These are phyloP conservation scores for Podilymbus podiceps DNA, from an alignment of 2,113 vertebrate genomes.

Conservation along the genomic window DNA sequence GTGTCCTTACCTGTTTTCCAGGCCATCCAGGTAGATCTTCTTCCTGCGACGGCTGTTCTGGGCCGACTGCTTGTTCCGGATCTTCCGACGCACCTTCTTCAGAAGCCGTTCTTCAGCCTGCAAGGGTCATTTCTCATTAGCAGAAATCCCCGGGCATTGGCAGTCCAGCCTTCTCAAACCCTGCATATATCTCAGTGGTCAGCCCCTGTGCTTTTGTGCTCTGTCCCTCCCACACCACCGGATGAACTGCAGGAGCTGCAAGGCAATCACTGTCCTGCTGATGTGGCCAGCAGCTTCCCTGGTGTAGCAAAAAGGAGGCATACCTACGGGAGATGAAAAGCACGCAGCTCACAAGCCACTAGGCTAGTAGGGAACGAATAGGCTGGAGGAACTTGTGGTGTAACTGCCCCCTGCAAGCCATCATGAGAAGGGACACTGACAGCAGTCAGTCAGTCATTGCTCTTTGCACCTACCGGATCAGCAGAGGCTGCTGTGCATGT, in stretches of 20 bases:
- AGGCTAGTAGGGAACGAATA: not conserved
- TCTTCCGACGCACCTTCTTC: conserved; percentile 88
- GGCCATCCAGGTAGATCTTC: conserved; percentile 85
- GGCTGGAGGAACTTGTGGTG: not conserved
- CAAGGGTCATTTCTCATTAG: not conserved
- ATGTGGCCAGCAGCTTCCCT: not conserved
- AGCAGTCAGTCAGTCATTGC: not conserved
- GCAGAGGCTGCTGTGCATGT: not conserved
- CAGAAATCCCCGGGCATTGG: rapidly evolving
- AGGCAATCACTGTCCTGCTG: not conserved
- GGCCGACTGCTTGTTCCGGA: conserved; percentile 90
- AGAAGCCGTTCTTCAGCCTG: conserved; percentile 86
- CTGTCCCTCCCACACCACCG: not conserved
- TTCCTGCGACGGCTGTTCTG: conserved; percentile 89
- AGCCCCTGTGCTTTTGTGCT: rapidly evolving
- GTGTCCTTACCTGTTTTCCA: conserved; percentile 85
- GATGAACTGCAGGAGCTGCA: not conserved
- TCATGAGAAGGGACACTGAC: not conserved
- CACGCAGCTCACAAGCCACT: not conserved
- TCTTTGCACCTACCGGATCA: not conserved
- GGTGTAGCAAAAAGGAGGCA: rapidly evolving
- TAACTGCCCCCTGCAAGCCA: not conserved
- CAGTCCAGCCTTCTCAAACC: not conserved
- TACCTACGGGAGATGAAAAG: not conserved
- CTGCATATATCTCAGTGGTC: rapidly evolving